These are phyloP conservation scores for Apotomis turbidana DNA, from an alignment of 2,888 invertebrate species.

Conservation along the genomic window DNA sequence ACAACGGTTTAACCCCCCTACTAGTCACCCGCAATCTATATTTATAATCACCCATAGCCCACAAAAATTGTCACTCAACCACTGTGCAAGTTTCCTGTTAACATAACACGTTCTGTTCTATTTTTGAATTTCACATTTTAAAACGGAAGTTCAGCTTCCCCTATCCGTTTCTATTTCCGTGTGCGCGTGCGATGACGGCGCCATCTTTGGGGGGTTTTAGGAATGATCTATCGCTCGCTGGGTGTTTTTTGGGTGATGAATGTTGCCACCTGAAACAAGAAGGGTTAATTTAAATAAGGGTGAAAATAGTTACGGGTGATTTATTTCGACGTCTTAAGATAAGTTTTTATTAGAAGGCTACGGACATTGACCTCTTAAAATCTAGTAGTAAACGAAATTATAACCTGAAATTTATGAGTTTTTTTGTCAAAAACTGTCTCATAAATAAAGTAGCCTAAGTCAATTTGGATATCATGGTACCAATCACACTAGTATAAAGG, in stretches of 20 bases:
- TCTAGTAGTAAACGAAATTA: too few relatives aligned
- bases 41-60: constrained; percentile 62
- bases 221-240: constrained; percentile 54
- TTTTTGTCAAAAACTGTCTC: too few relatives aligned
- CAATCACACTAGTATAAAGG: too few relatives aligned
- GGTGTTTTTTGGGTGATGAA: constrained; percentile 44
- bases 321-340: not conserved
- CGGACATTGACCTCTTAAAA: not conserved
- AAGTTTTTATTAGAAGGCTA: not conserved
- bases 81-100: constrained; percentile 48
- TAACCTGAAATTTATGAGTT: too few relatives aligned
- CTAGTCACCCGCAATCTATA: constrained; percentile 64
- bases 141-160: constrained; percentile 67
- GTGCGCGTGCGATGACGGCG: constrained; percentile 56
- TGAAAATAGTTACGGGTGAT: constrained; percentile 4
- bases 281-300: constrained; percentile 44
- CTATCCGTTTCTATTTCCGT: constrained; percentile 61
- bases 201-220: constrained; percentile 67
- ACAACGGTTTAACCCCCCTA: constrained; percentile 71
- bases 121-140: constrained; percentile 71
- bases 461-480: too few relatives aligned
- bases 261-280: constrained; percentile 64
- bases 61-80: constrained; percentile 45
- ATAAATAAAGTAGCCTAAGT: too few relatives aligned
- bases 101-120: constrained; percentile 65